Conservation (phyloP, 2,113 vertebrate genomes). For the Notarius quadriscutis region DNA sequence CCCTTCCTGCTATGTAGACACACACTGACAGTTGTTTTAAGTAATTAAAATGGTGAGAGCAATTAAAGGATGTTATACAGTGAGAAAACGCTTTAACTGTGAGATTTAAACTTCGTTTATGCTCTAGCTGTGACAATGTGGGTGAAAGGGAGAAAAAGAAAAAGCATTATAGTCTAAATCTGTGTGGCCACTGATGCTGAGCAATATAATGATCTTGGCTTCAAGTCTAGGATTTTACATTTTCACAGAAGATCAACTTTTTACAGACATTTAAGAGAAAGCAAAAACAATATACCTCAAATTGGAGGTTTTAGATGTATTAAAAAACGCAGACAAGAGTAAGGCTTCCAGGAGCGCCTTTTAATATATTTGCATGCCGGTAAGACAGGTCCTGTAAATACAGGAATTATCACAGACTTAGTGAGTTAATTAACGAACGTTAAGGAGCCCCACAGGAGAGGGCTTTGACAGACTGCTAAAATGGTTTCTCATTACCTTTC, state of each 20-base stretch:
- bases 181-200: conserved; percentile 12
- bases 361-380: conserved; percentile 37
- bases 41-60: conserved; percentile 48
- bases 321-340: background rate
- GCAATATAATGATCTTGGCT: conserved; percentile 10
- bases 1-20: conserved; percentile 50
- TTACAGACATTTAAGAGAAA: background rate
- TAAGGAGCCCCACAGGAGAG: conserved; percentile 46
- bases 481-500: conserved; percentile 50
- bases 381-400: conserved; percentile 49
- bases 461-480: conserved; percentile 47
- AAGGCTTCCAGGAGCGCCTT: background rate
- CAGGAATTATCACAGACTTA: conserved; percentile 52
- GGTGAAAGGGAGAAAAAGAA: background rate
- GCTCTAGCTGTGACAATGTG: conserved; percentile 47
- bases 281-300: conserved; percentile 1
- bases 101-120: conserved; percentile 67
- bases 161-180: background rate
- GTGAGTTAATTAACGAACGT: conserved; percentile 52
- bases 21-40: conserved; percentile 47
- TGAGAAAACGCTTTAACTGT: conserved; percentile 56
- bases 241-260: conserved; percentile 12
- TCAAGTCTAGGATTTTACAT: conserved; percentile 13
- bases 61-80: conserved; percentile 55
- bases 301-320: conserved; percentile 9